phyloP scores from a whole-genome alignment of 2,888 invertebrate genomes.

The Tipula unca region DNA sequence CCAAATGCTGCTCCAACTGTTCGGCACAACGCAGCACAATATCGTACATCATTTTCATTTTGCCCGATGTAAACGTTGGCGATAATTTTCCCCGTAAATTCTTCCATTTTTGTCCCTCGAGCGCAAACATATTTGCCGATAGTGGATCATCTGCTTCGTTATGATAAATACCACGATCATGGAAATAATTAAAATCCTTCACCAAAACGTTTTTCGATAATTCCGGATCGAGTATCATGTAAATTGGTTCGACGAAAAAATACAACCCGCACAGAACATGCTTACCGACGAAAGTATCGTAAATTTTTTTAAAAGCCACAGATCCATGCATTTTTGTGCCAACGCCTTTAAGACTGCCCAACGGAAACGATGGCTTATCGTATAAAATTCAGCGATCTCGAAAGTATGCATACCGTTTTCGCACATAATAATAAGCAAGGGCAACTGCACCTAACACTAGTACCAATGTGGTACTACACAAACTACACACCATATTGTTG shows the following conservation, averaged over 20 bases:
- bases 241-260: constrained; percentile 23
- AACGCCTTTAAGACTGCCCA: constrained; percentile 30
- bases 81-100: constrained; percentile 40
- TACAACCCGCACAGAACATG: constrained; percentile 22
- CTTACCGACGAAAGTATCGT: constrained; percentile 31
- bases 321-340: constrained; percentile 28
- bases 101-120: constrained; percentile 43
- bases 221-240: constrained; percentile 29
- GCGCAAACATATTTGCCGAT: constrained; percentile 33
- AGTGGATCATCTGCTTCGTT: constrained; percentile 38
- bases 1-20: constrained; percentile 27
- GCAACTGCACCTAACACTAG: background rate
- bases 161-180: constrained; percentile 34
- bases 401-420: constrained; percentile 29
- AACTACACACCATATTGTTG: background rate
- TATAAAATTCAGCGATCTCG: constrained; percentile 30
- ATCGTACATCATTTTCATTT: constrained; percentile 44
- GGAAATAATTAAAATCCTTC: constrained; percentile 38
- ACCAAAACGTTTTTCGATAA: constrained; percentile 34
- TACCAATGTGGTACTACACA: background rate
- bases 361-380: constrained; percentile 32
- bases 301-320: constrained; percentile 31
- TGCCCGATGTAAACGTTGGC: constrained; percentile 44
- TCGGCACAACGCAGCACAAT: constrained; percentile 32
- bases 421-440: background rate